Evolutionary conservation across 1,140 invertebrate species (phyloP).

Genomic region (Lucilia cuprina): DNA sequence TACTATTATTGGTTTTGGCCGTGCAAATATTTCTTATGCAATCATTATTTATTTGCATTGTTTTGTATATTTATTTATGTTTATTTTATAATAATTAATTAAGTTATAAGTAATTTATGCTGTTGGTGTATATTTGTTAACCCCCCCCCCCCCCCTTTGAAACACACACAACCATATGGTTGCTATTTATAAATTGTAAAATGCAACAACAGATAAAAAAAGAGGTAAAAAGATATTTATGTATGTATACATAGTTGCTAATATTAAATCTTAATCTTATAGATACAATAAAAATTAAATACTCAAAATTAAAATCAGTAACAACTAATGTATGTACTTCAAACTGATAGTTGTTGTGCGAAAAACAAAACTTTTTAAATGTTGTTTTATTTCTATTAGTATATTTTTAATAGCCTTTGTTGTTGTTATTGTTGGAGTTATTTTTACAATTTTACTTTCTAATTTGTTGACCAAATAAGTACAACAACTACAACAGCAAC

Average conservation of each 20-base stretch:
- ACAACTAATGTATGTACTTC: too few relatives aligned
- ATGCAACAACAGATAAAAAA: background rate
- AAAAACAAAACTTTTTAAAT: background rate
- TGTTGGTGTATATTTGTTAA: too few relatives aligned
- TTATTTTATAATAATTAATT: slow-evolving; percentile 34
- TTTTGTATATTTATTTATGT: slow-evolving; percentile 51
- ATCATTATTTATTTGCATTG: slow-evolving; percentile 53
- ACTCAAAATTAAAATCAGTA: background rate
- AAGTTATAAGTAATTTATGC: background rate
- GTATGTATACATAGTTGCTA: background rate
- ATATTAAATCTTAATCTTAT: slow-evolving; percentile 12
- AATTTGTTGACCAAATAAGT: slow-evolving; percentile 29
- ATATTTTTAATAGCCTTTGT: background rate
- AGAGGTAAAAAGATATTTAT: background rate
- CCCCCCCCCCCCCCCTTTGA: too few relatives aligned
- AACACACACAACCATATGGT: background rate
- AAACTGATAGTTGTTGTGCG: background rate
- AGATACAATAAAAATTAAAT: background rate
- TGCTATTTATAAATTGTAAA: background rate
- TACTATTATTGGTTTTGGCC: slow-evolving; percentile 52
- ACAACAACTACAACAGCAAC: background rate
- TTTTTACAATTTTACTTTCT: slow-evolving; percentile 31
- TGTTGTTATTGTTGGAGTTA: background rate
- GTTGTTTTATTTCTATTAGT: background rate
- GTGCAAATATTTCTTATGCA: slow-evolving; percentile 58